Evolutionary conservation across 30 jellyfish, hydroid and myxozoan genomes (phyloP), one percentile per base, ranked within the genome.

Genomic region (Pseudorhiza aurosa): DNA sequence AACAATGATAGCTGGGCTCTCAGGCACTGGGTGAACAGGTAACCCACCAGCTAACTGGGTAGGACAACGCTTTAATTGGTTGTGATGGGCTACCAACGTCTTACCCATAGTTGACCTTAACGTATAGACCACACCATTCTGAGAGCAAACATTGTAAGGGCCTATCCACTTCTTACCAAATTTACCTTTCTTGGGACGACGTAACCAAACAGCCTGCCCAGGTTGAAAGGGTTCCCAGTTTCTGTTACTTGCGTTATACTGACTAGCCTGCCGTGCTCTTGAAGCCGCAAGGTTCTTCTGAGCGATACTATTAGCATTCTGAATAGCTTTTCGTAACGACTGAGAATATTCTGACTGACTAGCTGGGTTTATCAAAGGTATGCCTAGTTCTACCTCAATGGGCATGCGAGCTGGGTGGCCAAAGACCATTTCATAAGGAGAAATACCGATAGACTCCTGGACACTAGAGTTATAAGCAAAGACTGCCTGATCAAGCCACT

Each of bases 191-290:
- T 46, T 72, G 70, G 73, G 85, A 56, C 72, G 72, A 27, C 85
- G 85, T 72, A 72, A 25, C 71, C 85, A 72, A 46, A 72, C 85
- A 11, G 85, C 14, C 45, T 46, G 73, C 30, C 85, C 71, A 45
- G 35, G 56, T 22, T 35, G 29, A 51, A 72, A 56, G 72, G 72
- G 72, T 43, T 26, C 17, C 70, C 73, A 65, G 32, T 65, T 40
- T n/a, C n/a, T n/a, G 27, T 27, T 31, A n/a, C 17, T 21, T n/a
- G 74, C 21, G 43, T 4, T 14, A 4, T 58, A 58, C 2, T 18
- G 10, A 9, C 14, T 12, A 14, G 21, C 27, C 74, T 58, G 43
- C 21, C 43, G 21, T n/a, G 14, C n/a, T 25, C 74, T 58, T 14
- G 43, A 14, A 27, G 43, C 27, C 35, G 22, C 74, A n/a, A 25